Evolutionary conservation across 2,113 vertebrate genomes (phyloP).

Genomic region (Coryphaenoides rupestris): DNA sequence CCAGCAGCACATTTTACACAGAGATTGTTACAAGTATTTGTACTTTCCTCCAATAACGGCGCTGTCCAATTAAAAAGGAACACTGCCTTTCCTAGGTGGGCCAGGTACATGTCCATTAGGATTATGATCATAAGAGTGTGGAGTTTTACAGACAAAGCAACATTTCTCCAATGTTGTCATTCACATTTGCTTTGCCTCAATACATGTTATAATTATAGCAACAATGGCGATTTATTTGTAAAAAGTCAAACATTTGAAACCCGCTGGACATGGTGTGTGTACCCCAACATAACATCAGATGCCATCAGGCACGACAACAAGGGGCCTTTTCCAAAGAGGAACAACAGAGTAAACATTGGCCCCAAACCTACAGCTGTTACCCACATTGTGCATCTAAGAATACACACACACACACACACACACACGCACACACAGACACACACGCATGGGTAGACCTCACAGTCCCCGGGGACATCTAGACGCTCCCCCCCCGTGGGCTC

Average conservation of each 20-base stretch:
- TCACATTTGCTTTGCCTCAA: background rate
- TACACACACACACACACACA: too few species aligned
- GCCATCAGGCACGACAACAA: slow-evolving; percentile 17
- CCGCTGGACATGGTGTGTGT: slow-evolving; percentile 30
- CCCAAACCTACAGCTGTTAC: slow-evolving; percentile 24
- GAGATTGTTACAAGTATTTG: background rate
- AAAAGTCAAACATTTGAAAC: slow-evolving; percentile 39
- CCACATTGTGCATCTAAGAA: slow-evolving; percentile 37
- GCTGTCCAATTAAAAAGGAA: background rate
- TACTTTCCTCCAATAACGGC: background rate
- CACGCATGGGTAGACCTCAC: slow-evolving; percentile 33
- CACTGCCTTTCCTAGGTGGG: background rate
- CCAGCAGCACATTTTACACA: slow-evolving; percentile 9
- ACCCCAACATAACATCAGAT: slow-evolving; percentile 25
- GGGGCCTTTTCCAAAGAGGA: slow-evolving; percentile 17
- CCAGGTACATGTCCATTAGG: background rate
- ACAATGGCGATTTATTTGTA: background rate
- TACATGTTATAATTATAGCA: slow-evolving; percentile 6
- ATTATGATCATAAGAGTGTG: background rate
- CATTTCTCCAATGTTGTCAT: background rate
- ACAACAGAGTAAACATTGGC: slow-evolving; percentile 36
- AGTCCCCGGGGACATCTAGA: slow-evolving; percentile 28
- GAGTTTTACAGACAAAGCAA: background rate
- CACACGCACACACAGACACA: too few species aligned
- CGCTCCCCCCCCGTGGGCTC: slow-evolving; percentile 32